These are phyloP conservation scores for Drosophila nr. fundita DNA, from an alignment of 2,888 invertebrate genomes.

Conservation along the genomic window DNA sequence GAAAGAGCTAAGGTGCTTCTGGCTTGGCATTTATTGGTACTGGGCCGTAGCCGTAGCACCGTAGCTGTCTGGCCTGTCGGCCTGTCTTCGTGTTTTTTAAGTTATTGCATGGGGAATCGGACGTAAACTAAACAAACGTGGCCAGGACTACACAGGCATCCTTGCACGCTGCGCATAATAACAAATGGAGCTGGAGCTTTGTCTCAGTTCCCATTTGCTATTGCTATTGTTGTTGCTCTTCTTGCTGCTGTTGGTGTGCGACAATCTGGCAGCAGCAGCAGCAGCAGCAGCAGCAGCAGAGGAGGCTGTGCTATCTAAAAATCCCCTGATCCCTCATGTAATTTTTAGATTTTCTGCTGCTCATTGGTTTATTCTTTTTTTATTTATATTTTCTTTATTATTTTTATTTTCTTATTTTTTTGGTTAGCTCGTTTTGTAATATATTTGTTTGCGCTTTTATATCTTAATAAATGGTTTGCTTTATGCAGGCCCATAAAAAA, in stretches of 20 bases:
- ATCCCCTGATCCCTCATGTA: constrained; percentile 84
- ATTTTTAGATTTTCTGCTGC: constrained; percentile 82
- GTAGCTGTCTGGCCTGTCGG: constrained; percentile 51
- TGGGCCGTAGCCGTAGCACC: constrained; percentile 38
- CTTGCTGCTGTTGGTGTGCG: constrained; percentile 42
- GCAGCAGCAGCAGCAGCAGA: background rate
- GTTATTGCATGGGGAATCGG: constrained; percentile 83
- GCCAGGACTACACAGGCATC: constrained; percentile 42
- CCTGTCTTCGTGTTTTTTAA: constrained; percentile 81
- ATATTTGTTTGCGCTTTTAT: constrained; percentile 37
- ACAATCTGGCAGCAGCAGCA: constrained; percentile 41
- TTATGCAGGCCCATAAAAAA: constrained; percentile 56
- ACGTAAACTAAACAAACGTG: constrained; percentile 79
- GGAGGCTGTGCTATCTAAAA: constrained; percentile 63
- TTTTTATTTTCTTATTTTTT: background rate
- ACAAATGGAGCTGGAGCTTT: constrained; percentile 65
- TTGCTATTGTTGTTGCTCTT: constrained; percentile 28
- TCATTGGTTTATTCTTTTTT: constrained; percentile 44
- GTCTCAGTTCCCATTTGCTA: constrained; percentile 43
- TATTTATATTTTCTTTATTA: background rate
- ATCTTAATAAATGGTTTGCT: constrained; percentile 54
- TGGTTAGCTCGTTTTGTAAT: constrained; percentile 4
- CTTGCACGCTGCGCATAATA: constrained; percentile 62
- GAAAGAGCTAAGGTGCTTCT: constrained; percentile 52
- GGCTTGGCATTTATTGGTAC: constrained; percentile 56